Evolutionary conservation across 2,113 vertebrate genomes (phyloP), one percentile per base, ranked within the genome.

Genomic region (Ciconia maguari): DNA sequence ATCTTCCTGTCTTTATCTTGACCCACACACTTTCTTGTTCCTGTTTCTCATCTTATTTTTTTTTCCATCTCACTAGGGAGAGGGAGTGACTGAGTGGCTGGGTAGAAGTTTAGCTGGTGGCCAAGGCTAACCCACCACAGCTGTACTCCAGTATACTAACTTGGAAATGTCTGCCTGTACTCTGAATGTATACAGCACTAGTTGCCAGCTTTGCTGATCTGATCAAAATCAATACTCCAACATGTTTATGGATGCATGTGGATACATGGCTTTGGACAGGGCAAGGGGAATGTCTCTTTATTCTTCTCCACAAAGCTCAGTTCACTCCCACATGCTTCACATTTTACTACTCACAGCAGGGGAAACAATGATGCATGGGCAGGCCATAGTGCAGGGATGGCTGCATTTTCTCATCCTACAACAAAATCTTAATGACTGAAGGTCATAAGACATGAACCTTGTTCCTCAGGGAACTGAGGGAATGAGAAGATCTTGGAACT

Each of bases 11-110:
- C 27, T 34, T 75, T 27, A 29, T 76, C 42, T 66, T 86, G 83
- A 68, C 25, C 10, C 16, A 51, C 9, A 44, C 21, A 6, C n/a
- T 49, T 57, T 64, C 21, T 75, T 24, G 19, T 68, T 76, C 15
- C 42, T 76, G 11, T 66, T 76, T 42, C 19, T 68, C n/a, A 24
- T 16, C 19, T 5, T 19, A 5, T 13, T 18, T 68, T 68, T 29
- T 58, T 58, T 16, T 22, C 16, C 19, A 25, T 30, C 62, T 24
- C 18, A 36, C 16, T 4, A 5, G 10, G 30, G 20, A 60, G 52
- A 58, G 19, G 52, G 20, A 68, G 22, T 10, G 15, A 38, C 7
- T 6, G 42, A 65, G n/a, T 0, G 0, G 13, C n/a, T 34, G 17
- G 26, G 11, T 85, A 49, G 29, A 49, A 75, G 14, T 65, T 48